Conservation (phyloP, 35 echinoderm and acorn worm genomes). For the Apostichopus japonicus region DNA sequence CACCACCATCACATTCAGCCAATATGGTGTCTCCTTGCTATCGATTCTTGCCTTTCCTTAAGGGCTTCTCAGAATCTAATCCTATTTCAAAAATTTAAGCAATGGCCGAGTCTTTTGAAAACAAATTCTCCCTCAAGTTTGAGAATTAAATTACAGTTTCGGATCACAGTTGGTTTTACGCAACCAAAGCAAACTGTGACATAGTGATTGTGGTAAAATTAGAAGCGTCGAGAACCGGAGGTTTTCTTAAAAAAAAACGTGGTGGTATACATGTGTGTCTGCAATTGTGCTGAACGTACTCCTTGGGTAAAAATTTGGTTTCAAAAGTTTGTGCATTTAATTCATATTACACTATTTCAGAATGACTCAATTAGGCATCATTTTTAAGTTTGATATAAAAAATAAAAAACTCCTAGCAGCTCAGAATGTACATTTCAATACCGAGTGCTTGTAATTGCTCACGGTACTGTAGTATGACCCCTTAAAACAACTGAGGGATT, state of each 20-base stretch:
- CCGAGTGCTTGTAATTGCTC: too few relatives aligned
- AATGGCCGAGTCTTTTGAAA: slow-evolving; percentile 26
- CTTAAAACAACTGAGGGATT: too few relatives aligned
- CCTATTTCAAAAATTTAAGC: slow-evolving; percentile 47
- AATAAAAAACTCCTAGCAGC: too few relatives aligned
- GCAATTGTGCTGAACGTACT: not conserved
- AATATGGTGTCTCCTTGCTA: slow-evolving; percentile 12
- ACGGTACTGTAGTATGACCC: too few relatives aligned
- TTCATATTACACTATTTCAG: too few relatives aligned
- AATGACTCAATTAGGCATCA: too few relatives aligned
- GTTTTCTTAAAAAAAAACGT: not conserved
- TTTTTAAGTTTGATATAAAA: too few relatives aligned
- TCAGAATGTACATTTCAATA: too few relatives aligned
- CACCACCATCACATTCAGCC: not conserved
- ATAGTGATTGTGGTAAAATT: slow-evolving; percentile 9
- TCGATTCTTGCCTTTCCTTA: slow-evolving; percentile 35
- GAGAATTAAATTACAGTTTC: slow-evolving; percentile 42
- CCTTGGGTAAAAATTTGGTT: too few relatives aligned
- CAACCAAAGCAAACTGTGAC: slow-evolving; percentile 8
- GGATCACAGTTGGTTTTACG: slow-evolving; percentile 11
- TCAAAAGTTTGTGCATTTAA: too few relatives aligned
- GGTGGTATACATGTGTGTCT: not conserved
- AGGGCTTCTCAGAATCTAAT: slow-evolving; percentile 47
- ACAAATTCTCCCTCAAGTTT: slow-evolving; percentile 30
- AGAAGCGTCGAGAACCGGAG: not conserved